Base-by-base conservation (phyloP, 2,888 invertebrate genomes). In the Pinctada fucata region DNA sequence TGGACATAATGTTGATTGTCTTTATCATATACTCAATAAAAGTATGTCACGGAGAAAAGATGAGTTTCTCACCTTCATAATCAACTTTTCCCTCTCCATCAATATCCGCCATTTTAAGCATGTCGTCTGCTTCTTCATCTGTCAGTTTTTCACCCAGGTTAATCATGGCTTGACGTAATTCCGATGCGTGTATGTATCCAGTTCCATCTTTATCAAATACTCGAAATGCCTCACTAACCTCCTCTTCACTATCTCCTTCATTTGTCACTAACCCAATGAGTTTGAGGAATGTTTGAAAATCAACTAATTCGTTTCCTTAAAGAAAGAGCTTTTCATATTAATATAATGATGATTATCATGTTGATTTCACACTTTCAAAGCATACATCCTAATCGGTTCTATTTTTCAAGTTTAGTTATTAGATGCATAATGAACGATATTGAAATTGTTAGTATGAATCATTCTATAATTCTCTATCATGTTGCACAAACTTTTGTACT, bases 81-180 rank as follows among this genome's bases (percentile, higher is more conserved):
- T 79, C 75, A 5, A 82, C 74, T 66, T 78, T 75, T 13, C 82
- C 82, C 50, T 82, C 82, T 52, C 75, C 68, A 69, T 82, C 73
- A 1, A 66, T 10, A 48, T 82, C 82, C 5, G 82, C 82, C 13
- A 73, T 47, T 3, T 68, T 75, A 16, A 82, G 77, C 76, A 82
- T 82, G n/a, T 78, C 70, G 5, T 67, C 52, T 2, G 76, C 69
- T 64, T 82, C 79, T 67, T 75, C 75, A 8, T 82, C 72, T 2
- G 77, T 64, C 45, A 77, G 51, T 72, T 58, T 70, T 16, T 79
- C 79, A n/a, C 79, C 75, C 48, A 79, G 16, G 45, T 67, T 72
- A 16, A 50, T 50, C 45, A 76, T 45, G 4, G 72, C 76, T 13
- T 73, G 65, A 48, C 71, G 69, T 8, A 82, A 52, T 69, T 82